Conservation (phyloP, 1,140 invertebrate species). For the Diorhabda sublineata region DNA sequence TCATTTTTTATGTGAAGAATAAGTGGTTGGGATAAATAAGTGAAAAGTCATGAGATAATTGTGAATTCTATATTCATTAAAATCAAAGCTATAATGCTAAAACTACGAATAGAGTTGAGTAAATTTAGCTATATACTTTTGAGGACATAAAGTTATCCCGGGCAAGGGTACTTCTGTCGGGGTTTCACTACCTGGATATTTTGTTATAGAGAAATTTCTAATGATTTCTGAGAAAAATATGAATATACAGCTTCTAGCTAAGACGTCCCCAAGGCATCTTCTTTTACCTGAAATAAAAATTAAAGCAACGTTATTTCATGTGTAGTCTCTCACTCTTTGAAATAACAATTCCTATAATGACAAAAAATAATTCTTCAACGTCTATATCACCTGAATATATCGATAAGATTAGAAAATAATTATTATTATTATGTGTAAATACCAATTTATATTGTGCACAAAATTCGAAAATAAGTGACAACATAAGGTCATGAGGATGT, state of each 20-base stretch:
- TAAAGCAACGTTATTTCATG: constrained; percentile 12
- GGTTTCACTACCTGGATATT: constrained; percentile 36
- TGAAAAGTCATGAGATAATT: no score
- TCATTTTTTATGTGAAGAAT: no score
- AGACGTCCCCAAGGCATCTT: constrained; percentile 58
- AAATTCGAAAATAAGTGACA: no score
- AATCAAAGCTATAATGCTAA: no score
- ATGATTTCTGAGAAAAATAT: constrained; percentile 53
- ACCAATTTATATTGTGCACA: no score
- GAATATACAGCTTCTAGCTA: constrained; percentile 56
- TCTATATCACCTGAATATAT: background rate
- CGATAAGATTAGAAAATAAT: background rate
- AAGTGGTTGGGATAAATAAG: no score
- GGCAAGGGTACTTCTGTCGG: constrained; percentile 47
- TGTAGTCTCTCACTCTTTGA: background rate
- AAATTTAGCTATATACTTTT: constrained; percentile 47
- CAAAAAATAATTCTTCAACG: background rate
- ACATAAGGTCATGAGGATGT: no score
- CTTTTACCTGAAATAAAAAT: constrained; percentile 53
- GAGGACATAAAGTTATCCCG: constrained; percentile 53
- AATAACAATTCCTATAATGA: background rate
- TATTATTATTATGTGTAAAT: background rate
- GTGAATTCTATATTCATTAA: no score
- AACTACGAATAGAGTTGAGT: background rate
- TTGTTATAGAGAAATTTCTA: constrained; percentile 51